A percentile compares a stretch with the other conserved stretches of the same genome.
These are phyloP conservation scores for Ips typographus DNA, from an alignment of 1,140 invertebrate genomes.

Conservation along the genomic window DNA sequence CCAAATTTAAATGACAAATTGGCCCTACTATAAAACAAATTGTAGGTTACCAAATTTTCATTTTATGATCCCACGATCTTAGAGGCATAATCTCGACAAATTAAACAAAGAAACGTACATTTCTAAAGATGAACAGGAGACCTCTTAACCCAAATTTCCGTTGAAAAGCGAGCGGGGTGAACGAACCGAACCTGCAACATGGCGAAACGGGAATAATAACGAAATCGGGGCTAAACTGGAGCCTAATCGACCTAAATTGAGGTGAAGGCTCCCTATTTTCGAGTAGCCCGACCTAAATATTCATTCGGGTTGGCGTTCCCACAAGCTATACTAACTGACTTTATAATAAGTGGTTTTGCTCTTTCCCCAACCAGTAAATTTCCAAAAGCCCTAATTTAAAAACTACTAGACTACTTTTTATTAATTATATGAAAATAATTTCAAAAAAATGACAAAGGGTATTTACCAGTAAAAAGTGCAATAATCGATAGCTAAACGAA, in stretches of 20 bases:
- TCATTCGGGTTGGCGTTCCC: neutral
- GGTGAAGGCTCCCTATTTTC: conserved; percentile 4
- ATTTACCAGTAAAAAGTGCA: conserved; percentile 15
- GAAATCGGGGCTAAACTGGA: conserved; percentile 24
- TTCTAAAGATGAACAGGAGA: conserved; percentile 9
- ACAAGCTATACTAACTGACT: too few relatives aligned
- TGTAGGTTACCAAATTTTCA: too few relatives aligned
- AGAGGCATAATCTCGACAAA: neutral
- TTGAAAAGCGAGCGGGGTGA: conserved; percentile 25
- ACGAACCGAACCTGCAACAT: conserved; percentile 10
- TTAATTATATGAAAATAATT: neutral
- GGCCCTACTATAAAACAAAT: too few relatives aligned
- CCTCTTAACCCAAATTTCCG: conserved; percentile 27
- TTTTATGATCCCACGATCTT: neutral
- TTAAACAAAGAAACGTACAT: conserved; percentile 24
- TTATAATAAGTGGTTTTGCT: too few relatives aligned
- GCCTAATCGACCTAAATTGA: conserved; percentile 24
- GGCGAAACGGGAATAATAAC: conserved; percentile 14
- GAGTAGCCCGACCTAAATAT: conserved; percentile 3
- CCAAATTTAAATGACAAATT: too few relatives aligned
- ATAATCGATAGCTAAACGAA: conserved; percentile 31
- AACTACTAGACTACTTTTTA: neutral
- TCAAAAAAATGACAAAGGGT: neutral
- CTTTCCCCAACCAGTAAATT: too few relatives aligned
- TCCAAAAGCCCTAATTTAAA: neutral